Conservation (phyloP, 2,888 invertebrate genomes). For the Neoitamus cyanurus region DNA sequence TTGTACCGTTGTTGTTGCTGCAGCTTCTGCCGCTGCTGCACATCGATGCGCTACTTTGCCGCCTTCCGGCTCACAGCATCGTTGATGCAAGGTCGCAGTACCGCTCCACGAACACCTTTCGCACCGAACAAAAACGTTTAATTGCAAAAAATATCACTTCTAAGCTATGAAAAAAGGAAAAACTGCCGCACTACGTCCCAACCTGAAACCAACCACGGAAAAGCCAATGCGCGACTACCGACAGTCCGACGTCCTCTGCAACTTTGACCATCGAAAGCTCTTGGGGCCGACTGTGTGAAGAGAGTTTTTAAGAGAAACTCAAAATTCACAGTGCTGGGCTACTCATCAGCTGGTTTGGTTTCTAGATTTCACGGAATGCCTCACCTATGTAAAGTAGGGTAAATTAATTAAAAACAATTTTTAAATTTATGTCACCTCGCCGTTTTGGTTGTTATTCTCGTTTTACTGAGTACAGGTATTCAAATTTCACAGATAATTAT, state of each 20-base stretch:
- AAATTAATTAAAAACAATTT: neutral
- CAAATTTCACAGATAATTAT: neutral
- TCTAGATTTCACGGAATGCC: neutral
- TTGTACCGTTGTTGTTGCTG: slow-evolving; percentile 8
- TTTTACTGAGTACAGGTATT: neutral
- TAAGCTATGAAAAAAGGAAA: slow-evolving; percentile 17
- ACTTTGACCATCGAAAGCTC: neutral
- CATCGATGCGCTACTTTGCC: neutral
- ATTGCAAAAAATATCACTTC: slow-evolving; percentile 17
- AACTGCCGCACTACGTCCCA: neutral
- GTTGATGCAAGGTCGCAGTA: neutral
- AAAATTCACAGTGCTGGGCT: neutral
- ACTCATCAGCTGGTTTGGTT: neutral
- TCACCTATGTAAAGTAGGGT: neutral
- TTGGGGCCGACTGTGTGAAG: neutral
- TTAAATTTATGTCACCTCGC: neutral
- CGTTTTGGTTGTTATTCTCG: neutral
- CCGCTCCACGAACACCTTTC: neutral
- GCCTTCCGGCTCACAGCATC: neutral
- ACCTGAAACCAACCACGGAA: neutral
- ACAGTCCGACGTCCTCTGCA: neutral
- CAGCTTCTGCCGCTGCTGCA: neutral
- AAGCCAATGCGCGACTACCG: slow-evolving; percentile 35
- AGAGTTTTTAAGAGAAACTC: neutral
- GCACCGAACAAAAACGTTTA: neutral